phyloP scores from a whole-genome alignment of 2,888 invertebrate species.

The Tachina lurida region DNA sequence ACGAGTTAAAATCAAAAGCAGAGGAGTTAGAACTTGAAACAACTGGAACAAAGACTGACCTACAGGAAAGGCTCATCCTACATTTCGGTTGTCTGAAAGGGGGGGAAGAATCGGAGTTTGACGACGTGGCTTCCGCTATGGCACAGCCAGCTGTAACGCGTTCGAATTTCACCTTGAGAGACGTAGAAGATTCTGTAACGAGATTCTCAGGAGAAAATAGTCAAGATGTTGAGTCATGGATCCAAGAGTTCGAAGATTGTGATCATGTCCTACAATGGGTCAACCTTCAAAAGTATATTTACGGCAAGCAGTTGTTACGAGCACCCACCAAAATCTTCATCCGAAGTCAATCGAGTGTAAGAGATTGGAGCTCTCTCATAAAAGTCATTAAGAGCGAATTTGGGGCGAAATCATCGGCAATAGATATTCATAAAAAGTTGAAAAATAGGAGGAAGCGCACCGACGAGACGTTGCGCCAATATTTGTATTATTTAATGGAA shows the following conservation, averaged over 20 bases:
- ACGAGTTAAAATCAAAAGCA: slow-evolving; percentile 36
- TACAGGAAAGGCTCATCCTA: slow-evolving; percentile 34
- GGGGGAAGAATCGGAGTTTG: background rate
- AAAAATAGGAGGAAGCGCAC: slow-evolving; percentile 30
- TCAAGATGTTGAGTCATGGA: background rate
- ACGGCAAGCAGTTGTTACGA: slow-evolving; percentile 60
- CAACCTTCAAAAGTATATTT: slow-evolving; percentile 58
- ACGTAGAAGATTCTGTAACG: too few species aligned
- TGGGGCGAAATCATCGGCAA: slow-evolving; percentile 22
- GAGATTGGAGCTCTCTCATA: slow-evolving; percentile 60
- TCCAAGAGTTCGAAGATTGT: background rate
- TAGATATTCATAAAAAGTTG: slow-evolving; percentile 49
- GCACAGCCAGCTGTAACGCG: background rate
- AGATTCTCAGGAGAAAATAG: too few species aligned
- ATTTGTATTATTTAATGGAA: slow-evolving; percentile 60
- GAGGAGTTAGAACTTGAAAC: background rate
- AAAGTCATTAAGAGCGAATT: slow-evolving; percentile 46
- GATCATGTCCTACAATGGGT: slow-evolving; percentile 33
- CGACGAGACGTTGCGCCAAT: slow-evolving; percentile 54
- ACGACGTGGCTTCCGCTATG: background rate
- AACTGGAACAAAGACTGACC: slow-evolving; percentile 24
- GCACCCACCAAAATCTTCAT: slow-evolving; percentile 61
- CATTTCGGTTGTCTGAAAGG: background rate
- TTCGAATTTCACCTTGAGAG: slow-evolving; percentile 21
- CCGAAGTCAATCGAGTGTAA: slow-evolving; percentile 57